Percentiles rank a stretch among this genome's conserved stretches.
Evolutionary conservation across 2,797 vertebrate genomes (phyloP).

Genomic region (Peromyscus melanophrys): DNA sequence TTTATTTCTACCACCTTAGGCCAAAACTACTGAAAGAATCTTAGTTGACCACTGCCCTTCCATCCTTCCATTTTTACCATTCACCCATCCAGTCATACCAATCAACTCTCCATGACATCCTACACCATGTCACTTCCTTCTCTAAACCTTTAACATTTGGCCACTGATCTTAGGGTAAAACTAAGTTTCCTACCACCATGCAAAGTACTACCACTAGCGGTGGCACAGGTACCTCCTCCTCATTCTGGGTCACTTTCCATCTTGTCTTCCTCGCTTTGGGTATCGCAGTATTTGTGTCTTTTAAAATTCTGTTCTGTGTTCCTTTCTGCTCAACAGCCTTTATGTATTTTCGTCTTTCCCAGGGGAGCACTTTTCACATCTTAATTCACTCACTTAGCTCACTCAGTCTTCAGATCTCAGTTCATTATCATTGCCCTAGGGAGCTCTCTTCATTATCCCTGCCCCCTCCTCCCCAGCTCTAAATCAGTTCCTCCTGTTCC

Average conservation of each 20-base stretch:
- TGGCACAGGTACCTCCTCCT: background rate
- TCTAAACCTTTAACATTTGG: background rate
- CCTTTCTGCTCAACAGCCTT: background rate
- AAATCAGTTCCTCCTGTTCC: constrained; percentile 53
- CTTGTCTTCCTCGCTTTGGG: background rate
- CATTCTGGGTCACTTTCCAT: background rate
- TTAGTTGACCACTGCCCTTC: background rate
- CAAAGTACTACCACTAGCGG: rapidly evolving
- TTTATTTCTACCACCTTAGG: background rate
- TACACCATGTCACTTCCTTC: background rate
- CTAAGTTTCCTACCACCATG: background rate
- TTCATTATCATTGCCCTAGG: constrained; percentile 53
- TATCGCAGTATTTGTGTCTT: background rate
- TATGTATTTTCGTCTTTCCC: background rate
- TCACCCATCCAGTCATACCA: background rate
- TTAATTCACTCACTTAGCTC: constrained; percentile 64
- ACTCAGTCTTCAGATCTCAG: constrained; percentile 70
- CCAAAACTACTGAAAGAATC: background rate
- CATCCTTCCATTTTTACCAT: background rate
- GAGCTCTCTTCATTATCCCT: constrained; percentile 14
- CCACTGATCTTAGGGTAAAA: background rate
- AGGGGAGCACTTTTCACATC: constrained; percentile 51
- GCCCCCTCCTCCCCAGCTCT: background rate
- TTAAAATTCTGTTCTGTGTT: background rate
- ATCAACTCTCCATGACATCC: background rate